Evolutionary conservation across 2,797 vertebrate species (phyloP).

Genomic region (Falco cherrug): DNA sequence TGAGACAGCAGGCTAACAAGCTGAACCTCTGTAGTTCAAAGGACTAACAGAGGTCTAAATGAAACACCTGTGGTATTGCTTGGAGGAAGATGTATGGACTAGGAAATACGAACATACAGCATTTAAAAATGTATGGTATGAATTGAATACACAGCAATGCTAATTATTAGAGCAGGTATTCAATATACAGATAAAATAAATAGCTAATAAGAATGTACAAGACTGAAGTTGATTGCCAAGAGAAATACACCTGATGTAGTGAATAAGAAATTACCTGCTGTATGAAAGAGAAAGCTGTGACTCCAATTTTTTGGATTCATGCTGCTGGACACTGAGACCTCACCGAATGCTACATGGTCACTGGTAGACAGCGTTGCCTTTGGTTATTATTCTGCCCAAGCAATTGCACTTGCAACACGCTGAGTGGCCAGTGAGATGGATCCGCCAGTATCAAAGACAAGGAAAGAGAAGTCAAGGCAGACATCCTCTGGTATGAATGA

Average conservation of each 20-base stretch:
- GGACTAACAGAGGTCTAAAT: background rate
- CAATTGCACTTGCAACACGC: accelerated
- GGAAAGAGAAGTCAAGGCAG: background rate
- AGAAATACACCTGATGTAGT: background rate
- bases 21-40: constrained; percentile 28
- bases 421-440: background rate
- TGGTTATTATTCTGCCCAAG: background rate
- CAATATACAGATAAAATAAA: background rate
- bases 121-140: background rate
- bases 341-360: background rate
- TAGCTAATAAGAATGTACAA: background rate
- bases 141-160: background rate
- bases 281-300: background rate
- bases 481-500: background rate
- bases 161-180: background rate
- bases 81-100: background rate
- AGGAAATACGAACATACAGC: background rate
- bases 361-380: background rate
- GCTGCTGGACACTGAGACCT: background rate
- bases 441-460: background rate
- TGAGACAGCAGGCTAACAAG: constrained; percentile 5
- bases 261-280: background rate
- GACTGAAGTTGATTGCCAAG: background rate
- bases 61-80: background rate
- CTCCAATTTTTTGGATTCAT: background rate